These are phyloP conservation scores for Bemisia tabaci DNA, from an alignment of 1,140 invertebrate genomes.

Conservation along the genomic window DNA sequence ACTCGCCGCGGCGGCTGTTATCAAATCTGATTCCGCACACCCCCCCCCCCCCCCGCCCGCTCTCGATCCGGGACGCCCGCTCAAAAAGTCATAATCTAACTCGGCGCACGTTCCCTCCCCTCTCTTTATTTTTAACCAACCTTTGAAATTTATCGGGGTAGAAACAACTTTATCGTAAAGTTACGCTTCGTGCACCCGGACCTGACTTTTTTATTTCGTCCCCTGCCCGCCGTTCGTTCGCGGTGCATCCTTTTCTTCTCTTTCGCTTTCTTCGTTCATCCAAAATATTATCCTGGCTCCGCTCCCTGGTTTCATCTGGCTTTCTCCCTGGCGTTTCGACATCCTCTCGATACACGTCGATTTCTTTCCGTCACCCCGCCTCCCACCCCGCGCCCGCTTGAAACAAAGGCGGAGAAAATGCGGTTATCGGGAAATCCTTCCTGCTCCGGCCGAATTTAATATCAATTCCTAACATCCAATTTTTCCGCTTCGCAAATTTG, in stretches of 20 bases:
- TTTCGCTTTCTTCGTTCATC: background rate
- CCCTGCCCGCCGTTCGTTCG: background rate
- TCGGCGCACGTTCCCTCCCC: background rate
- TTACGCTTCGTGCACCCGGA: background rate
- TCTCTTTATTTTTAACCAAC: background rate
- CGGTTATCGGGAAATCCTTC: background rate
- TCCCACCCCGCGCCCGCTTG: background rate
- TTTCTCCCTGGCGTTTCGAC: too few relatives aligned
- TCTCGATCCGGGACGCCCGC: background rate
- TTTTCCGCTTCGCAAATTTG: background rate
- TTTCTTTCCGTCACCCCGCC: too few relatives aligned
- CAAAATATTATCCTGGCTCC: background rate
- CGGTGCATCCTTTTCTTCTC: background rate
- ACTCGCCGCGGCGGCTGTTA: background rate
- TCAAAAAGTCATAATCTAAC: background rate
- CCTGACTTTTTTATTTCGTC: background rate
- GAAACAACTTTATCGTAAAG: background rate
- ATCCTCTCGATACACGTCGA: too few relatives aligned
- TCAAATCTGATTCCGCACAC: background rate
- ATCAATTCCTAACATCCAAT: background rate
- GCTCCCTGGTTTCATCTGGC: background rate
- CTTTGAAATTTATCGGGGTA: background rate
- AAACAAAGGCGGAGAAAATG: background rate
- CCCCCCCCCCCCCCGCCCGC: too few relatives aligned
- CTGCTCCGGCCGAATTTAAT: background rate